These are phyloP conservation scores for Triops longicaudatus DNA, from an alignment of 1,140 invertebrate genomes.

Conservation along the genomic window DNA sequence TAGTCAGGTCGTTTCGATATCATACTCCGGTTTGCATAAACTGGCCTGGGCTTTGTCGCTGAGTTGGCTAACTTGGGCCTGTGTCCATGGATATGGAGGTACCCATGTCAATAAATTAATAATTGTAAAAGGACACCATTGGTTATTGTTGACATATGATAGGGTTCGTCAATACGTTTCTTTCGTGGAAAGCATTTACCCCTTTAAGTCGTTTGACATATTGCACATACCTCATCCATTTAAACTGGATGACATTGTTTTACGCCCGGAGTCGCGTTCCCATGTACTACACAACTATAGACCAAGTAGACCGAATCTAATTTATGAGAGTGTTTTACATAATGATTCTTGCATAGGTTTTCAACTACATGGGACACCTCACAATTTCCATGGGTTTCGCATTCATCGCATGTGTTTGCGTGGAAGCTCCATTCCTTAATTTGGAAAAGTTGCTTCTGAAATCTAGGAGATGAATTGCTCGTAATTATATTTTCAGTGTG, in stretches of 20 bases:
- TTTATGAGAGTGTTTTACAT: neutral
- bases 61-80: constrained; percentile 64
- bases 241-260: constrained; percentile 25
- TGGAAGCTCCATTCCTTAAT: constrained; percentile 30
- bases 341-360: constrained; percentile 18
- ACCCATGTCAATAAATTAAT: no score
- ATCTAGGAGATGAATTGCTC: neutral
- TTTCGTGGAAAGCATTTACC: constrained; percentile 57
- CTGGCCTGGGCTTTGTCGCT: constrained; percentile 52
- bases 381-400: constrained; percentile 27
- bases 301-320: neutral
- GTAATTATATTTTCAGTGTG: no score
- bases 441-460: constrained; percentile 27
- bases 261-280: constrained; percentile 15
- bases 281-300: neutral
- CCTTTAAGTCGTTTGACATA: constrained; percentile 62
- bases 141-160: neutral
- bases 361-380: constrained; percentile 26
- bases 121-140: no score
- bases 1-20: constrained; percentile 38
- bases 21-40: constrained; percentile 53
- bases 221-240: constrained; percentile 53
- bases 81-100: constrained; percentile 63
- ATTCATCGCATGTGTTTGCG: constrained; percentile 27
- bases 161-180: constrained; percentile 51